Evolutionary conservation across 2,797 vertebrate genomes (phyloP).

Genomic region (Chromis chromis): DNA sequence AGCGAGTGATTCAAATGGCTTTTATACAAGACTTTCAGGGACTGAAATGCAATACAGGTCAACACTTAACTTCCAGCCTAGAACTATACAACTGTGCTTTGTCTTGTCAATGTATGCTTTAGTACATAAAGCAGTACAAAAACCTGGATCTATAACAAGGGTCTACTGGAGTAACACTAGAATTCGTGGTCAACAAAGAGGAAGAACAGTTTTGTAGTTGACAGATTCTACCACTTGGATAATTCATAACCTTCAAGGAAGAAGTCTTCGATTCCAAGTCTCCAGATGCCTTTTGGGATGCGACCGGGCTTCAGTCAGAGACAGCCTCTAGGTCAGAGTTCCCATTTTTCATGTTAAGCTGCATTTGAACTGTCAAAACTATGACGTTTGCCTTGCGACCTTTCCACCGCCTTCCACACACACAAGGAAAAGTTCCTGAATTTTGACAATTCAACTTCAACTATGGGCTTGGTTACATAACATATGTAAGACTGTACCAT

Average conservation of each 20-base stretch:
- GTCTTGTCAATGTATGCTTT: constrained; percentile 66
- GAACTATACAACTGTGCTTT: constrained; percentile 77
- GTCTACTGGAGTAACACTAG: constrained; percentile 68
- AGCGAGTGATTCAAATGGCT: constrained; percentile 68
- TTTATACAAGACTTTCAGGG: constrained; percentile 63
- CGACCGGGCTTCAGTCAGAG: constrained; percentile 58
- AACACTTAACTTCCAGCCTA: constrained; percentile 58
- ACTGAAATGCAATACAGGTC: constrained; percentile 66
- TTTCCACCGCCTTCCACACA: constrained; percentile 46
- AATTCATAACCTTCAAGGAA: constrained; percentile 64
- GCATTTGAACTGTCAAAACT: constrained; percentile 70
- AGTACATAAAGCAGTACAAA: constrained; percentile 73
- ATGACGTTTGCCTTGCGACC: constrained; percentile 61
- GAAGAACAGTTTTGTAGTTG: constrained; percentile 71
- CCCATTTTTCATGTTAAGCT: constrained; percentile 65
- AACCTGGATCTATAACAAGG: constrained; percentile 66
- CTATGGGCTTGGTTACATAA: constrained; percentile 86
- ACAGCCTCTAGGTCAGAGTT: constrained; percentile 62
- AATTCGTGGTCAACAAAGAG: constrained; percentile 70
- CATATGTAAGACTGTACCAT: constrained; percentile 90
- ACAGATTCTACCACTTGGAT: constrained; percentile 68
- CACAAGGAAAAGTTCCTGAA: constrained; percentile 69
- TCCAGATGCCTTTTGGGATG: constrained; percentile 65
- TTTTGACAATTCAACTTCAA: constrained; percentile 80
- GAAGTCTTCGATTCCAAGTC: constrained; percentile 68